phyloP scores from a whole-genome alignment of 2,888 invertebrate genomes.

The Catonia carolina region DNA sequence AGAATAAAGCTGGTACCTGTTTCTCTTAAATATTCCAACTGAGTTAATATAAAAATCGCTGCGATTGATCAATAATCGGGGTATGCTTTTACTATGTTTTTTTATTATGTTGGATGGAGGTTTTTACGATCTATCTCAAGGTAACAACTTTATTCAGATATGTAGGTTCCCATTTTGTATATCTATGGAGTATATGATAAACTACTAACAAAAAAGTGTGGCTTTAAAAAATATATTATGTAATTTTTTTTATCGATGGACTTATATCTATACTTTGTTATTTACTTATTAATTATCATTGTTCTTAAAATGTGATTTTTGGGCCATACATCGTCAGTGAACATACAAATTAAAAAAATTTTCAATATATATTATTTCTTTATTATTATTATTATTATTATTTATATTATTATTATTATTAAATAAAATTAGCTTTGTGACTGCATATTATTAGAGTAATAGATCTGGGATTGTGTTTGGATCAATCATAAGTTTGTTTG shows the following conservation, averaged over 20 bases:
- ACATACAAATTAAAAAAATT: constrained; percentile 3
- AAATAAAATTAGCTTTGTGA: constrained; percentile 24
- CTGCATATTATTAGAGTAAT: constrained; percentile 19
- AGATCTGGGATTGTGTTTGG: constrained; percentile 22
- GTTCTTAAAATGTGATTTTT: constrained; percentile 26
- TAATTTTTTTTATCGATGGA: constrained; percentile 27
- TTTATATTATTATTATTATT: neutral
- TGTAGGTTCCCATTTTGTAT: constrained; percentile 36
- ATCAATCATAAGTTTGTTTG: constrained; percentile 12
- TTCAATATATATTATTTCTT: constrained; percentile 11
- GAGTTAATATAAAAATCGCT: no score
- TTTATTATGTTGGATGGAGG: no score
- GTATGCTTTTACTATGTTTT: no score
- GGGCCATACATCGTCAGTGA: constrained; percentile 16
- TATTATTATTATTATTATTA: neutral
- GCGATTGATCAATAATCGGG: no score
- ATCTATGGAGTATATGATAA: constrained; percentile 27
- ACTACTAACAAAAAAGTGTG: constrained; percentile 27
- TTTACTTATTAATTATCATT: no score
- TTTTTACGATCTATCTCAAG: no score
- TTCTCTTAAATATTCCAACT: no score
- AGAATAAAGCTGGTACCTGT: no score
- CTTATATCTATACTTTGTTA: constrained; percentile 23
- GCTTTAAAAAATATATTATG: constrained; percentile 26
- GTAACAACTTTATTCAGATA: no score